A percentile compares a stretch with the other conserved stretches of the same genome.
These are phyloP conservation scores for Colostygia pectinataria DNA, from an alignment of 2,888 invertebrate species.

Conservation along the genomic window DNA sequence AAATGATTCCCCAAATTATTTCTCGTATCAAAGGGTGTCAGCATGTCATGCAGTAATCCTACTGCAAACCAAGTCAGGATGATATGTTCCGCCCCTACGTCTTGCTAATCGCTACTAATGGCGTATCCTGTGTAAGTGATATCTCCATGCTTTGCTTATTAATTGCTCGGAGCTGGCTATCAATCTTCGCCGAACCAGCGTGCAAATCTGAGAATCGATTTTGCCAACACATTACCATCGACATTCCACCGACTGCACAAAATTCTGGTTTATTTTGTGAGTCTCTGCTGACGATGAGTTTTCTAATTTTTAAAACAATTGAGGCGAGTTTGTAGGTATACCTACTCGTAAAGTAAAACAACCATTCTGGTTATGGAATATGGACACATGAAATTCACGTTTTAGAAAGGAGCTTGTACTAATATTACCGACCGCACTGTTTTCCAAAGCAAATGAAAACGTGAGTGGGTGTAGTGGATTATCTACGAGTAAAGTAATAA, in stretches of 20 bases:
- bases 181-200: constrained; percentile 29
- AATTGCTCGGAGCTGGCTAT: constrained; percentile 29
- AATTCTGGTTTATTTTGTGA: too few relatives aligned
- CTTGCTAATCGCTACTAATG: constrained; percentile 35
- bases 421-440: constrained; percentile 8
- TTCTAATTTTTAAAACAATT: too few relatives aligned
- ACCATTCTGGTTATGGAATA: constrained; percentile 6
- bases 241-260: too few relatives aligned
- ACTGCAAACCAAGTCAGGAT: constrained; percentile 20
- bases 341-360: constrained; percentile 3
- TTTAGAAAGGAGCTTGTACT: constrained; percentile 8
- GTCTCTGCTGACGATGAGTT: too few relatives aligned
- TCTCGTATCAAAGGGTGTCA: not conserved
- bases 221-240: too few relatives aligned
- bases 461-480: not conserved
- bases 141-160: constrained; percentile 20
- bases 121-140: constrained; percentile 24
- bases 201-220: constrained; percentile 19
- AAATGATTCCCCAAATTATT: not conserved
- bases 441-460: constrained; percentile 9
- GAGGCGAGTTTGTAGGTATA: not conserved
- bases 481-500: not conserved
- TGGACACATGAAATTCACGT: constrained; percentile 1
- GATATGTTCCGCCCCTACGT: constrained; percentile 31
- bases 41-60: constrained; percentile 18